Conservation (phyloP, 2,888 invertebrate genomes). For the Mesochorus sp. region DNA sequence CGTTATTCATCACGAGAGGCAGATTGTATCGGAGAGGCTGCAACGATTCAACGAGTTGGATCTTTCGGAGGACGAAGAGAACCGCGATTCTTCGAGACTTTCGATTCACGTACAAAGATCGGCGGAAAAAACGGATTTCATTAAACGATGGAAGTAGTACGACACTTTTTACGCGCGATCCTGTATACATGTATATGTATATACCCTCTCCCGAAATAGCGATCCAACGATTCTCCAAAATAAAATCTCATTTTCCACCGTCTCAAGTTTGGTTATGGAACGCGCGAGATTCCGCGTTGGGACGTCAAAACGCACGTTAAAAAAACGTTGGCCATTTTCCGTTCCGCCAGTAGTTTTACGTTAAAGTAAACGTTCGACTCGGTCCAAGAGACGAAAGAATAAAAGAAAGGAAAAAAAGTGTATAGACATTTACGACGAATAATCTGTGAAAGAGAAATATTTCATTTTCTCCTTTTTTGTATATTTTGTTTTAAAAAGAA, state of each 20-base stretch:
- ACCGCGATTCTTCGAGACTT: conserved; percentile 62
- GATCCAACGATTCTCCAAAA: background rate
- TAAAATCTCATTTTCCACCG: too few relatives aligned
- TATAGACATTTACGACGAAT: background rate
- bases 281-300: too few relatives aligned
- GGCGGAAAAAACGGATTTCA: conserved; percentile 63
- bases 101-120: conserved; percentile 67
- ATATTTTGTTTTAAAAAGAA: conserved; percentile 24
- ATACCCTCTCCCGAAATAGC: too few relatives aligned
- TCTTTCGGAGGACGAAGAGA: conserved; percentile 60
- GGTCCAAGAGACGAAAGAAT: too few relatives aligned
- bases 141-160: conserved; percentile 25
- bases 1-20: conserved; percentile 73
- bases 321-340: too few relatives aligned
- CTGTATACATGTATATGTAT: too few relatives aligned
- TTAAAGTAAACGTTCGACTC: too few relatives aligned
- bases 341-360: too few relatives aligned
- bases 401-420: too few relatives aligned
- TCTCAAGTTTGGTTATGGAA: too few relatives aligned
- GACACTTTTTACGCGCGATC: too few relatives aligned
- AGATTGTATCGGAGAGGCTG: conserved; percentile 6
- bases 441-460: background rate
- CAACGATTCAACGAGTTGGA: conserved; percentile 32
- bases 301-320: too few relatives aligned
- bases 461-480: conserved; percentile 20